Evolutionary conservation across 2,797 vertebrate species (phyloP).

Genomic region (Anas flavirostris): DNA sequence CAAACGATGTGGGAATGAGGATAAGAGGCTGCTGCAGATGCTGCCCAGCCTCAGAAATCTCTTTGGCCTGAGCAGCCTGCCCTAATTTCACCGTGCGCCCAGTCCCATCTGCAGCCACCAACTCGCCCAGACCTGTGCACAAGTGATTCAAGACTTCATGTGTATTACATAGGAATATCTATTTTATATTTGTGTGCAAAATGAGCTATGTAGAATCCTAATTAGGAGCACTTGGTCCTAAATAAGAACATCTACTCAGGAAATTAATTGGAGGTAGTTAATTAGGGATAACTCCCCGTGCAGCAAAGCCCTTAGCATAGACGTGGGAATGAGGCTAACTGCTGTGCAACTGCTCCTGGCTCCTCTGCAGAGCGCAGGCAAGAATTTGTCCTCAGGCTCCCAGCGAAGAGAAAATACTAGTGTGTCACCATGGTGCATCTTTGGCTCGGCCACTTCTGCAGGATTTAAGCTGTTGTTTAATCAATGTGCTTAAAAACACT

Average conservation of each 20-base stretch:
- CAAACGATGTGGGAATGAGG: neutral
- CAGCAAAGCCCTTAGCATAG: neutral
- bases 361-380: rapidly evolving
- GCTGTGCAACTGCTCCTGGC: neutral
- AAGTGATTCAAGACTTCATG: neutral
- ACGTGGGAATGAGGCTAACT: neutral
- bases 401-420: neutral
- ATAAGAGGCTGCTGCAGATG: neutral
- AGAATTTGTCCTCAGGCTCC: neutral
- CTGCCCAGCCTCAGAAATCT: neutral
- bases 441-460: neutral
- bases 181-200: neutral
- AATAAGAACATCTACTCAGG: neutral
- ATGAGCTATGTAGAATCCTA: neutral
- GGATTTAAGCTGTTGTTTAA: constrained; percentile 42
- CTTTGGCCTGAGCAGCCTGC: neutral
- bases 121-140: rapidly evolving
- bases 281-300: neutral
- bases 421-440: neutral
- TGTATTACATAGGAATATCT: neutral
- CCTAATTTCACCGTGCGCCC: rapidly evolving
- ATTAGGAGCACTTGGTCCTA: neutral
- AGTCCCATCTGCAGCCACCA: neutral
- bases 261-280: neutral
- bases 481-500: constrained; percentile 11